Evolutionary conservation across 1,140 invertebrate species (phyloP).

Genomic region (Druon quercuslanigerum): DNA sequence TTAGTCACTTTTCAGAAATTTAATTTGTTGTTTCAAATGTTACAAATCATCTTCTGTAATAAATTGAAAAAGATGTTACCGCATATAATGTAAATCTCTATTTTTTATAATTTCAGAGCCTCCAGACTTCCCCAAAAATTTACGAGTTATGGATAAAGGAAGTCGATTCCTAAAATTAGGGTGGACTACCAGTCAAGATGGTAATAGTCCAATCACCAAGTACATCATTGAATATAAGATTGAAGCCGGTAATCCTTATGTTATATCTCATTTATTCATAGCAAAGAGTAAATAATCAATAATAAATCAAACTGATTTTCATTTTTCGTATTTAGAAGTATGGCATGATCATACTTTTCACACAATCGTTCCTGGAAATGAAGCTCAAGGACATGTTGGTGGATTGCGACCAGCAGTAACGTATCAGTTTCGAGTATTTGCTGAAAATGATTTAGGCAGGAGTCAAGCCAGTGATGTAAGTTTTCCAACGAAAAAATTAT

Average conservation of each 20-base stretch:
- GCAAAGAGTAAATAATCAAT: neutral
- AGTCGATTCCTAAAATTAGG: conserved; percentile 87
- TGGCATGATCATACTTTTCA: conserved; percentile 87
- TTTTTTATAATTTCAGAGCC: conserved; percentile 76
- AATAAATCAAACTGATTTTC: neutral
- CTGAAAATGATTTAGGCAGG: conserved; percentile 90
- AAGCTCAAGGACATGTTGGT: conserved; percentile 85
- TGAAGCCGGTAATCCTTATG: conserved; percentile 81
- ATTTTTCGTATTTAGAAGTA: conserved; percentile 75
- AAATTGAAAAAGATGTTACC: no score
- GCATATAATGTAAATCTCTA: no score
- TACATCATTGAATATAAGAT: conserved; percentile 92
- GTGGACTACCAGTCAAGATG: conserved; percentile 89
- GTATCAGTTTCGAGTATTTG: conserved; percentile 93
- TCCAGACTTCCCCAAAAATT: conserved; percentile 90
- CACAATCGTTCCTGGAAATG: conserved; percentile 85
- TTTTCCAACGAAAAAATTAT: conserved; percentile 42
- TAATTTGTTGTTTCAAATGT: no score
- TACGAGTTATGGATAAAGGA: conserved; percentile 87
- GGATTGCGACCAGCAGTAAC: conserved; percentile 89
- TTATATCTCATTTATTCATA: neutral
- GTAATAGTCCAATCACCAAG: conserved; percentile 90
- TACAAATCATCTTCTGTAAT: no score
- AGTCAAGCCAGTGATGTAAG: conserved; percentile 90
- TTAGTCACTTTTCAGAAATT: no score